Conservation (phyloP, 2,888 invertebrate genomes). For the Subacronicta megacephala region DNA sequence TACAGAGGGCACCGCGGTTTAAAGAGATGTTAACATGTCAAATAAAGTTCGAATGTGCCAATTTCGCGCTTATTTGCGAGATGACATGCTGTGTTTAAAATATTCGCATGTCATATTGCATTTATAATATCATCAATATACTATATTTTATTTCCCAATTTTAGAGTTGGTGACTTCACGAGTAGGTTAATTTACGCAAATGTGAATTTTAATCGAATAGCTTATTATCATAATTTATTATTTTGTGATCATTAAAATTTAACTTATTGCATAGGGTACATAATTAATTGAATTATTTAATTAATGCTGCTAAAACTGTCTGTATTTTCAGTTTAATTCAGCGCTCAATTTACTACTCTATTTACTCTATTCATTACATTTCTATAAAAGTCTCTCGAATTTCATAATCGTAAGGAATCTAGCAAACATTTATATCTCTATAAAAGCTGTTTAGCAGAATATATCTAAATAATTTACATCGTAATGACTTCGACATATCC, state of each 20-base stretch:
- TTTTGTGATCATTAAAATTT: too few relatives aligned
- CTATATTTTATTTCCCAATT: conserved; percentile 26
- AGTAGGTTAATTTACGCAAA: conserved; percentile 6
- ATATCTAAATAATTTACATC: conserved; percentile 12
- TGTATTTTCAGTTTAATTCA: background rate
- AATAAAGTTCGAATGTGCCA: conserved; percentile 69
- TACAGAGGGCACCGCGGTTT: conserved; percentile 45
- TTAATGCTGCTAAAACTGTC: background rate
- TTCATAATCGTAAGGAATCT: conserved; percentile 1
- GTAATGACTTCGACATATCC: conserved; percentile 35
- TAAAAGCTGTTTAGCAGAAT: background rate
- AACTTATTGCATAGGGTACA: too few relatives aligned
- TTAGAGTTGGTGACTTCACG: conserved; percentile 14
- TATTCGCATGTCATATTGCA: conserved; percentile 59
- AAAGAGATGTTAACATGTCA: conserved; percentile 73
- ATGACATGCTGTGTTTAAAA: conserved; percentile 65
- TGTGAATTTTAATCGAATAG: conserved; percentile 26
- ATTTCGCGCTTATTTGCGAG: conserved; percentile 69
- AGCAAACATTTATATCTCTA: background rate
- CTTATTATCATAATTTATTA: conserved; percentile 18
- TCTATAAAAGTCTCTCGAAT: conserved; percentile 3
- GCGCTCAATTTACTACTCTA: too few relatives aligned
- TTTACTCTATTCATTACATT: too few relatives aligned
- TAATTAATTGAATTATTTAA: background rate
- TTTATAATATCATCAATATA: conserved; percentile 43